Evolutionary conservation across 2,888 invertebrate species (phyloP).

Genomic region (Lysandra coridon): DNA sequence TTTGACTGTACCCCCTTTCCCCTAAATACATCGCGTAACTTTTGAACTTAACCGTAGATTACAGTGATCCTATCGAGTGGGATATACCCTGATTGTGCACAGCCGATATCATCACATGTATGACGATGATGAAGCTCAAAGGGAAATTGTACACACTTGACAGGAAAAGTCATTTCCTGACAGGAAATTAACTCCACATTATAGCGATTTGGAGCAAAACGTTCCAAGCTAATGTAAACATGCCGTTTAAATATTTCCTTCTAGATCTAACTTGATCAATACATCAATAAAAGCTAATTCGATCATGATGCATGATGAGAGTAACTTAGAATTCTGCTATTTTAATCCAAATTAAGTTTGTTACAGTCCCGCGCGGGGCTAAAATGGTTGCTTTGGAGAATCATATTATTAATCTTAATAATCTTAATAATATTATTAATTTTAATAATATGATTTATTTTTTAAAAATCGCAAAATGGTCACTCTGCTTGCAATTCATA

Average conservation of each 20-base stretch:
- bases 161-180: constrained; percentile 67
- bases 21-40: too few relatives aligned
- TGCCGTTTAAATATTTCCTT: not conserved
- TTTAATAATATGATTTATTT: too few relatives aligned
- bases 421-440: too few relatives aligned
- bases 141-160: constrained; percentile 31
- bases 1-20: too few relatives aligned
- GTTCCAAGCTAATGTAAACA: not conserved
- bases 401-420: too few relatives aligned
- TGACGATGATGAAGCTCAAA: constrained; percentile 26
- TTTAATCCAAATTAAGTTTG: too few relatives aligned
- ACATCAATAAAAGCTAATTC: not conserved
- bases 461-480: too few relatives aligned
- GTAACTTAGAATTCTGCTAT: not conserved
- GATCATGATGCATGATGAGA: not conserved
- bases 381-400: too few relatives aligned
- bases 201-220: constrained; percentile 34
- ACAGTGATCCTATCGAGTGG: not conserved
- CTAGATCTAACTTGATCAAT: not conserved
- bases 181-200: constrained; percentile 65
- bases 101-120: not conserved
- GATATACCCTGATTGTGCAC: not conserved
- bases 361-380: too few relatives aligned
- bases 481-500: too few relatives aligned
- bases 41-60: not conserved